These are phyloP conservation scores for Molothrus aeneus DNA, from an alignment of 2,797 vertebrate species.

Conservation along the genomic window DNA sequence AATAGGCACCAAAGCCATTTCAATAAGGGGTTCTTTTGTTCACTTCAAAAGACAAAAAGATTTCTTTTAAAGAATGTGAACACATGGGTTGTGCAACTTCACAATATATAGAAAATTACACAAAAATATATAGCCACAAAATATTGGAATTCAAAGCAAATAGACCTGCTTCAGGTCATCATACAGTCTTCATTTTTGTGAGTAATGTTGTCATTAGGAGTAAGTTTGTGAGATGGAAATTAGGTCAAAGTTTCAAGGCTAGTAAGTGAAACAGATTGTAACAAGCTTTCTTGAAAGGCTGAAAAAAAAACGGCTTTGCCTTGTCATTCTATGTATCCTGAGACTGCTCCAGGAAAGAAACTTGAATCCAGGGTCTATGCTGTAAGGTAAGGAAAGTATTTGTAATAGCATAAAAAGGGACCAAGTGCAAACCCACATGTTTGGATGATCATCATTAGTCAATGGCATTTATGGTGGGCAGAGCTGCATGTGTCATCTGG, in stretches of 20 bases:
- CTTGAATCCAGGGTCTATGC: not conserved
- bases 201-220: not conserved
- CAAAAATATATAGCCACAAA: not conserved
- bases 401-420: not conserved
- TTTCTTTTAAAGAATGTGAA: not conserved
- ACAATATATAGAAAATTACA: not conserved
- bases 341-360: not conserved
- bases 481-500: not conserved
- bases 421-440: not conserved
- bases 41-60: not conserved
- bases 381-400: not conserved
- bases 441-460: not conserved
- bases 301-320: not conserved
- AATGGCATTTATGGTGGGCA: not conserved
- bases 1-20: not conserved
- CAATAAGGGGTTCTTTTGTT: not conserved
- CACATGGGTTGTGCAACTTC: not conserved
- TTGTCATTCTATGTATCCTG: not conserved
- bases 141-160: constrained; percentile 9
- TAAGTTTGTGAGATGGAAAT: not conserved
- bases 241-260: constrained; percentile 3
- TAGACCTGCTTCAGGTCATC: not conserved
- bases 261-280: not conserved
- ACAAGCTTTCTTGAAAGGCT: not conserved
- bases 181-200: not conserved